phyloP scores from a whole-genome alignment of 2,113 vertebrate genomes.

The Clarias batrachus region DNA sequence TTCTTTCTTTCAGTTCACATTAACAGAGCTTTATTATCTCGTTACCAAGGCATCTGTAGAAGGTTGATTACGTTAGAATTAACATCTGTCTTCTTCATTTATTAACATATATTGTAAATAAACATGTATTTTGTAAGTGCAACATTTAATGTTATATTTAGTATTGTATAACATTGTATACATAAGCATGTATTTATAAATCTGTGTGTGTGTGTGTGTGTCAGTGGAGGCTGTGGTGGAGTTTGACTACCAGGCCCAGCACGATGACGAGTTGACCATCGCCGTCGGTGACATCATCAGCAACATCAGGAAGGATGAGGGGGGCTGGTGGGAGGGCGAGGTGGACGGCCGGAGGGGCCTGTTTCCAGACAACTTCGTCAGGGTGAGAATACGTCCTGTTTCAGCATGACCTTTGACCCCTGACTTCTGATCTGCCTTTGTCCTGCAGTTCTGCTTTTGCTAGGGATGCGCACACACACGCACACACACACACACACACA shows the following conservation, averaged over 20 bases:
- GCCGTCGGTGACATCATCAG: slow-evolving; percentile 93
- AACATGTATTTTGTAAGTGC: too few relatives aligned
- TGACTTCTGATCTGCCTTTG: background rate
- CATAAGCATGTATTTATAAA: too few relatives aligned
- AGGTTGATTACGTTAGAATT: too few relatives aligned
- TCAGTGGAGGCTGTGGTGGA: slow-evolving; percentile 98
- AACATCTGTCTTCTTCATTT: too few relatives aligned
- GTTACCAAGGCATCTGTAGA: too few relatives aligned
- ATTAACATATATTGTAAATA: too few relatives aligned
- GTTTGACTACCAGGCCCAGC: slow-evolving; percentile 98
- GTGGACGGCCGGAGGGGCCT: slow-evolving; percentile 94
- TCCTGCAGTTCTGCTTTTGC: background rate
- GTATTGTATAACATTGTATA: too few relatives aligned
- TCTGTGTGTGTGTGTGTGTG: too few relatives aligned
- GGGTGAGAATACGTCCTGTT: slow-evolving; percentile 81
- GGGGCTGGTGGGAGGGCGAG: slow-evolving; percentile 99
- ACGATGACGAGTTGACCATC: slow-evolving; percentile 98
- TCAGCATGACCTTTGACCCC: background rate
- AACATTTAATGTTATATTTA: too few relatives aligned
- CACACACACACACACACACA: background rate
- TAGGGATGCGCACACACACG: background rate
- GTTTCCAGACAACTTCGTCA: slow-evolving; percentile 99
- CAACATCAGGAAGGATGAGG: slow-evolving; percentile 94
- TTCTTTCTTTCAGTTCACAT: too few relatives aligned
- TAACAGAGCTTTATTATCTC: too few relatives aligned